Percentiles rank a stretch among this genome's conserved stretches.
Conservation (phyloP, 2,888 invertebrate genomes). For the Drosophila paranaensis region DNA sequence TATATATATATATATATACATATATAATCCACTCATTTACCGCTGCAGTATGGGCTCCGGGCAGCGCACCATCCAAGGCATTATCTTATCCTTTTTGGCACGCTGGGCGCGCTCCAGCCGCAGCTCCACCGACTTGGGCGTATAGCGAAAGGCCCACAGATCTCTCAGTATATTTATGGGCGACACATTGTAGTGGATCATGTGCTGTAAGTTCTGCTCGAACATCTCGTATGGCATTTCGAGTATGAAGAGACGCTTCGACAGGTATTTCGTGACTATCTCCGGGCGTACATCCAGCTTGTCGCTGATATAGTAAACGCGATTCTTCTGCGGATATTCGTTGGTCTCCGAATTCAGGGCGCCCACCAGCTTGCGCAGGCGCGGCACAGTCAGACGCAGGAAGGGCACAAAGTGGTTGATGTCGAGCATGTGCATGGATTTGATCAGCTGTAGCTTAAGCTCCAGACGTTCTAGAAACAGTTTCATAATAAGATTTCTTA, state of each 20-base stretch:
- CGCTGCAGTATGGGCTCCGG: constrained; percentile 86
- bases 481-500: neutral
- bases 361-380: constrained; percentile 71
- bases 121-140: constrained; percentile 85
- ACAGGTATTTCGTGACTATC: constrained; percentile 85
- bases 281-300: constrained; percentile 85
- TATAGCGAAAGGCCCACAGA: constrained; percentile 88
- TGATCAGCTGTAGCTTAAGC: constrained; percentile 84
- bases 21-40: constrained; percentile 78
- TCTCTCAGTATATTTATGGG: constrained; percentile 87
- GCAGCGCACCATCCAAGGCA: constrained; percentile 89
- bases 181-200: constrained; percentile 86
- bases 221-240: constrained; percentile 86
- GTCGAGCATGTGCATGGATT: constrained; percentile 84
- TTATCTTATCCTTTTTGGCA: constrained; percentile 86
- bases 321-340: constrained; percentile 85
- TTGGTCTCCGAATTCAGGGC: constrained; percentile 83
- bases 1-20: too few species aligned
- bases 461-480: constrained; percentile 69
- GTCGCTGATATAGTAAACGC: constrained; percentile 87
- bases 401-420: constrained; percentile 86
- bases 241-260: constrained; percentile 86
- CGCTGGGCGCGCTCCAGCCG: constrained; percentile 86
- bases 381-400: constrained; percentile 84
- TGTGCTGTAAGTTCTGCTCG: constrained; percentile 85